Conservation (phyloP, 2,113 vertebrate species). For the Platanista minor region DNA sequence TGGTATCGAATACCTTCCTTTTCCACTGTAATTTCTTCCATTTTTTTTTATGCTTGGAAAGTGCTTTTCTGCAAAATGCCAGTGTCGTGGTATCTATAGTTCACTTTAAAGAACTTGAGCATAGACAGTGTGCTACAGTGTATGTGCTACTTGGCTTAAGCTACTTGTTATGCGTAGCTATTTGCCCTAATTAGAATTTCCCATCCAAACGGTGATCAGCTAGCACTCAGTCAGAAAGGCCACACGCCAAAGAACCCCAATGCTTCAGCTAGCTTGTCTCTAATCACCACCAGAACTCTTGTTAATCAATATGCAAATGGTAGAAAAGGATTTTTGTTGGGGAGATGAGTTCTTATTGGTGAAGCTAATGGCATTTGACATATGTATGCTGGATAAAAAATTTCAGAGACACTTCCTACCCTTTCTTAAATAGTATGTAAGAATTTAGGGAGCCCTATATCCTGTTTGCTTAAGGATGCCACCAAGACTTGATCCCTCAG, state of each 20-base stretch:
- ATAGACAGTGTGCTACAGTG: not conserved
- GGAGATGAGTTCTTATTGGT: not conserved
- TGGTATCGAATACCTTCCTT: not conserved
- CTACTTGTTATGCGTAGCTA: not conserved
- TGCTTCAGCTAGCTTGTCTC: not conserved
- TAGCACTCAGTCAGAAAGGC: not conserved
- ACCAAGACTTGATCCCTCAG: not conserved
- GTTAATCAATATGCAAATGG: not conserved
- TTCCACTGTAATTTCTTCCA: not conserved
- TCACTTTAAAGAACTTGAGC: not conserved
- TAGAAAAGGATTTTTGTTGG: not conserved
- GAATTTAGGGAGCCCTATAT: not conserved
- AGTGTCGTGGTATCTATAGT: not conserved
- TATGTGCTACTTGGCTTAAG: not conserved
- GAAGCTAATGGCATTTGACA: not conserved
- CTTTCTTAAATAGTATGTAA: not conserved
- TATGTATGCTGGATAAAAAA: not conserved
- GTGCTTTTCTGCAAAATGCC: not conserved
- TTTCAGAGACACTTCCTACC: not conserved
- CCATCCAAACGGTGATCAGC: not conserved
- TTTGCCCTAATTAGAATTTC: not conserved
- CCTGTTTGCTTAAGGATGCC: not conserved
- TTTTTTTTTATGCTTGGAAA: constrained; percentile 2
- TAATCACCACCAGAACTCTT: not conserved
- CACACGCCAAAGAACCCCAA: not conserved